phyloP scores from a whole-genome alignment of 2,888 invertebrate genomes.

The Scaptomyza caliginosa region DNA sequence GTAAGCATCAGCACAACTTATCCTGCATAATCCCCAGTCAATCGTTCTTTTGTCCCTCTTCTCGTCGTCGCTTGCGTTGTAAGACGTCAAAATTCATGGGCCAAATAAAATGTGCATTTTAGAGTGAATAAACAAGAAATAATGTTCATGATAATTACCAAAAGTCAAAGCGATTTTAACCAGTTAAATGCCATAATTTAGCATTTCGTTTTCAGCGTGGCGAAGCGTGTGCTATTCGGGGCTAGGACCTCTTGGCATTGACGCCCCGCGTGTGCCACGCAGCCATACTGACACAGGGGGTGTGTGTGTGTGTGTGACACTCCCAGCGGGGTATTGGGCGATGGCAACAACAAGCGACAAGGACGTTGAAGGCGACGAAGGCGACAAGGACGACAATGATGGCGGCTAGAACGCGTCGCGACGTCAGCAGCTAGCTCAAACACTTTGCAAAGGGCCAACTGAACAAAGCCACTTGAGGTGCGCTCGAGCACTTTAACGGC shows the following conservation, averaged over 20 bases:
- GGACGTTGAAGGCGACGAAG: slow-evolving; percentile 15
- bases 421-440: slow-evolving; percentile 64
- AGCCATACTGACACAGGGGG: neutral
- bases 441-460: slow-evolving; percentile 75
- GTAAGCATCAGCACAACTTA: slow-evolving; percentile 3
- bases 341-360: slow-evolving; percentile 18
- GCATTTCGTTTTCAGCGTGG: slow-evolving; percentile 60
- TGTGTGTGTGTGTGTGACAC: slow-evolving; percentile 8
- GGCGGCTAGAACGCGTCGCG: slow-evolving; percentile 35
- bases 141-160: slow-evolving; percentile 76
- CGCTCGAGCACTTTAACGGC: slow-evolving; percentile 79
- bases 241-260: slow-evolving; percentile 30
- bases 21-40: slow-evolving; percentile 17
- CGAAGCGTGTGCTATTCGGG: slow-evolving; percentile 40
- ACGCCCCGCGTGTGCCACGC: slow-evolving; percentile 15
- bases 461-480: slow-evolving; percentile 80
- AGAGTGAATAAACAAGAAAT: slow-evolving; percentile 76
- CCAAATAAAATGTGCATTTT: slow-evolving; percentile 70
- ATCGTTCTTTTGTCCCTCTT: neutral
- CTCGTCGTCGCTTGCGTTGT: slow-evolving; percentile 4
- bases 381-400: slow-evolving; percentile 27
- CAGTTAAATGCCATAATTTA: slow-evolving; percentile 76
- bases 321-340: slow-evolving; percentile 33
- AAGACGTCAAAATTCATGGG: slow-evolving; percentile 52
- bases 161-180: slow-evolving; percentile 69